Base-by-base conservation (phyloP, 2,113 vertebrate species). In the Macquaria ambigua region DNA sequence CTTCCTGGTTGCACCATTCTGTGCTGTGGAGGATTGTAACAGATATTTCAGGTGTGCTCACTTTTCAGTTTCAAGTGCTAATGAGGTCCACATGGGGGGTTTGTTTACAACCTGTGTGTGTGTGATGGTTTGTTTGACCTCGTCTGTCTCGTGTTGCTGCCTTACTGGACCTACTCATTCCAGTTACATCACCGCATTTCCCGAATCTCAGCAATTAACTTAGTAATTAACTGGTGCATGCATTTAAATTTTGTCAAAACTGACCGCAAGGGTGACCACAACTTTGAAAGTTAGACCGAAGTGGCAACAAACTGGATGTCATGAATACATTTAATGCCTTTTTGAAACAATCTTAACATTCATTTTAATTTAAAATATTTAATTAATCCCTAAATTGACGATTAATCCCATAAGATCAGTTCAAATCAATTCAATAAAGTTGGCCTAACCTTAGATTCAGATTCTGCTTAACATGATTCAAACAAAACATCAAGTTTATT, bases 11-110 rank as follows among this genome's bases (percentile, higher is more conserved):
- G 23, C 3, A 11, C 15, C 28, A 3, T 64, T 41, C 67, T 52
- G 7, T 31, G n/a, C 43, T 50, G 25, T 37, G 50, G 11, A 55
- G 50, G 21, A 39, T 2, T 3, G 9, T 8, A 15, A 55, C 50
- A 41, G 72, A 7, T 12, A 20, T 43, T 59, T 31, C 0, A 5
- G 55, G 16, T 15, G 72, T 14, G 56, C 25, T 61, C 16, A 31
- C 41, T 46, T 46, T 53, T 80, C 77, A 21, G 34, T 80, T 80
- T 62, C 16, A 41, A 2, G 34, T 23, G 68, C 16, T 71, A 6
- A 18, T 59, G 1, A 25, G 48, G 63, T 66, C 31, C 0, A 68
- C 31, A 31, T 34, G 48, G 0, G 3, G n/a, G 4, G 10, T 31
- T 70, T 70, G 16, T 71, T 52, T 34, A 23, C 48, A 21, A 2